Evolutionary conservation across 2,113 vertebrate genomes (phyloP), one percentile per base, ranked within the genome.

Genomic region (Microcebus jonahi): DNA sequence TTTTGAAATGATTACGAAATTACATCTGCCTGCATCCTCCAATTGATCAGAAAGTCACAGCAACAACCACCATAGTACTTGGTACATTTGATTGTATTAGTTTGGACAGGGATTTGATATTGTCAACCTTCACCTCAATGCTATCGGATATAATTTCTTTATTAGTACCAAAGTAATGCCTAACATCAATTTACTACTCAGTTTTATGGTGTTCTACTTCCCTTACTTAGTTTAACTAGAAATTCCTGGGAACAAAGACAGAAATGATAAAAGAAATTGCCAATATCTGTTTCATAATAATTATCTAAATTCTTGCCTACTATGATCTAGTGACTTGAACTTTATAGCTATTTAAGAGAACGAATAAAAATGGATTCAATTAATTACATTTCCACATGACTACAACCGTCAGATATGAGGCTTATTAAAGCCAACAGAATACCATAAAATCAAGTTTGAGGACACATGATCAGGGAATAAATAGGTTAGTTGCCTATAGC

Each of bases 391-490:
- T 89, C 67, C 20, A 88, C 23, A 29, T 83, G 34, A 79, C 67
- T 90, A 91, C 31, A 84, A 95, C 31, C 50, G 8, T 86, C 92
- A 95, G 65, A 70, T 80, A 91, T 45, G 34, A 82, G 15, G 31
- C 34, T 88, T 88, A 96, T 68, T 85, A 96, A 81, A 79, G 76
- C 4, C 84, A 94, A 85, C 0, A 67, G 29, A 92, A 70, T 71
- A 94, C 25, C 70, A 90, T 79, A 95, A 96, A 92, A 85, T 76
- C 86, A 93, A 92, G 77, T 25, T 65, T 68, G 76, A 94, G 34
- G 31, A 95, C 92, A 93, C 15, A 71, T 13, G 18, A 81, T 93
- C 76, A 61, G 7, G 31, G 36, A 93, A 91, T 86, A 96, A 93
- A 96, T 25, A 92, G 4, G 71, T 88, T 91, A 90, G 10, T 80